These are phyloP conservation scores for Callimorpha dominula DNA, from an alignment of 2,888 invertebrate genomes.

Conservation along the genomic window DNA sequence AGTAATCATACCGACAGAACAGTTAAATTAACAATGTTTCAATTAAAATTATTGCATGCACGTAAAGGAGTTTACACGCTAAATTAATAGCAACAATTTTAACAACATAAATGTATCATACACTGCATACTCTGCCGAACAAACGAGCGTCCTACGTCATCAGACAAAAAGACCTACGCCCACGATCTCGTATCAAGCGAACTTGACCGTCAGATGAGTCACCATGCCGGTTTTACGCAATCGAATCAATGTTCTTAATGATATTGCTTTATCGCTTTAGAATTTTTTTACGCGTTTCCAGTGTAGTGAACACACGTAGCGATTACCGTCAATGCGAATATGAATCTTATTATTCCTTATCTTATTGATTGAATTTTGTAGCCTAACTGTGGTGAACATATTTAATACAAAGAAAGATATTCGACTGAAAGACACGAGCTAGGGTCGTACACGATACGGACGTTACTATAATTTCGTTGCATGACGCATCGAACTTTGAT, in stretches of 20 bases:
- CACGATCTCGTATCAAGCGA: slow-evolving; percentile 49
- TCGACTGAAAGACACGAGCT: no score
- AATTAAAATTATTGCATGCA: slow-evolving; percentile 8
- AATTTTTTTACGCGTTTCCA: slow-evolving; percentile 6
- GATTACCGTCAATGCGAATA: no score
- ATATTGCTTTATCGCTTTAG: slow-evolving; percentile 8
- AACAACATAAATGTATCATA: slow-evolving; percentile 4
- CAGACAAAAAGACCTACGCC: slow-evolving; percentile 36
- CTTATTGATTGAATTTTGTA: no score
- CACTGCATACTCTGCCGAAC: neutral
- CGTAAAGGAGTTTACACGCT: slow-evolving; percentile 3
- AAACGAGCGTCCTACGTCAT: slow-evolving; percentile 35
- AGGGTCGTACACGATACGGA: no score
- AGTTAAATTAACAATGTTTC: neutral
- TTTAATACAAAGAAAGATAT: no score
- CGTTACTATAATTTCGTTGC: no score
- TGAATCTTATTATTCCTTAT: no score
- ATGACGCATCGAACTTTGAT: no score
- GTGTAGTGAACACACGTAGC: neutral
- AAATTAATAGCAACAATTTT: slow-evolving; percentile 11
- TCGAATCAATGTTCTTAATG: slow-evolving; percentile 47
- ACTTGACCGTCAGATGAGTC: slow-evolving; percentile 65
- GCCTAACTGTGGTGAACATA: no score
- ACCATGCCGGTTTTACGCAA: slow-evolving; percentile 42
- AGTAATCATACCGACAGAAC: neutral